Evolutionary conservation across 1,140 invertebrate genomes (phyloP).

Genomic region (Heliconius hewitsoni): DNA sequence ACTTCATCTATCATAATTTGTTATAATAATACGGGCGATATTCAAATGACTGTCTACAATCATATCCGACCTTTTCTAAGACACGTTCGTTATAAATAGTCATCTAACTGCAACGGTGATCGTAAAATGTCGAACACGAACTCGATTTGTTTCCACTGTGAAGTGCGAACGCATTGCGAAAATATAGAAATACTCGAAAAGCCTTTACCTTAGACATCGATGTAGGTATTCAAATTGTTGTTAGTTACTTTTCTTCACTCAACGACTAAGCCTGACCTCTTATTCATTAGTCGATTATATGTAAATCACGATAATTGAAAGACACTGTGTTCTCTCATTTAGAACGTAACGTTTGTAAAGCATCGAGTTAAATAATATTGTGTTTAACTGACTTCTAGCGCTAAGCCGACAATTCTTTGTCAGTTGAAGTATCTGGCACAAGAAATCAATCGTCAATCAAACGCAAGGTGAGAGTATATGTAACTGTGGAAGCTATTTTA

Average conservation of each 20-base stretch:
- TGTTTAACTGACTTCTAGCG: background rate
- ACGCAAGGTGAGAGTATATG: slow-evolving; percentile 74
- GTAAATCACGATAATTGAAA: slow-evolving; percentile 6
- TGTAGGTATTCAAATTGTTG: slow-evolving; percentile 15
- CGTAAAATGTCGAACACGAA: slow-evolving; percentile 78
- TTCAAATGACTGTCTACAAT: slow-evolving; percentile 79
- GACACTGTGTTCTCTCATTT: slow-evolving; percentile 4
- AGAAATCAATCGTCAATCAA: slow-evolving; percentile 81
- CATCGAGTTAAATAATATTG: background rate
- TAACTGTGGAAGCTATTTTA: slow-evolving; percentile 77
- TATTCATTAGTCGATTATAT: slow-evolving; percentile 9
- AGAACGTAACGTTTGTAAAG: background rate
- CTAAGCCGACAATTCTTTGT: slow-evolving; percentile 35
- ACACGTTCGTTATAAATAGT: slow-evolving; percentile 80
- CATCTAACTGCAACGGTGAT: slow-evolving; percentile 73
- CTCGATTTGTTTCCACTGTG: slow-evolving; percentile 62
- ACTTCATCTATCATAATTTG: slow-evolving; percentile 79
- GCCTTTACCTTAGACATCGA: slow-evolving; percentile 21
- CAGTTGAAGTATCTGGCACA: slow-evolving; percentile 78
- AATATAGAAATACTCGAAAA: slow-evolving; percentile 56
- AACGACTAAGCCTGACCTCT: background rate
- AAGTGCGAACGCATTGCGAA: slow-evolving; percentile 71
- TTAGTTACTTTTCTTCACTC: background rate
- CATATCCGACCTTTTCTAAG: slow-evolving; percentile 79
- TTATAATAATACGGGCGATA: slow-evolving; percentile 74